These are phyloP conservation scores for Rallus limicola DNA, from an alignment of 2,113 vertebrate species.

Conservation along the genomic window DNA sequence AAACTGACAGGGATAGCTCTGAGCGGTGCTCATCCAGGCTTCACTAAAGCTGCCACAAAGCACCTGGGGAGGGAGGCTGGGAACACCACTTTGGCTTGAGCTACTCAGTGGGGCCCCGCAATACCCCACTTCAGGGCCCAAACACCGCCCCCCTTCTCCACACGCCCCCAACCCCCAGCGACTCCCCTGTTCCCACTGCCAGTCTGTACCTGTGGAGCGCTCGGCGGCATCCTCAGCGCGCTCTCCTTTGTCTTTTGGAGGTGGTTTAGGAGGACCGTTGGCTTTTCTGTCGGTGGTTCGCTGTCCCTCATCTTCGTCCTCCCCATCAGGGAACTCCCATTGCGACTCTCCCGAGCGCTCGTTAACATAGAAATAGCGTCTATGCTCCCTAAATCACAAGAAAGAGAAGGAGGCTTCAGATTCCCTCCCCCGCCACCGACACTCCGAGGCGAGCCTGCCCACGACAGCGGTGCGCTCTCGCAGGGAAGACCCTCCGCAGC, in stretches of 20 bases:
- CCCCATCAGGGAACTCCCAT: constrained; percentile 96
- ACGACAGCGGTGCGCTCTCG: constrained; percentile 77
- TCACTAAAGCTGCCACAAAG: background rate
- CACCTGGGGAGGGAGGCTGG: background rate
- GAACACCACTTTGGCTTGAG: accelerated
- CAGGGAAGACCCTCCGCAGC: constrained; percentile 77
- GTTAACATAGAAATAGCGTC: constrained; percentile 99
- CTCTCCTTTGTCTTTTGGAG: constrained; percentile 75
- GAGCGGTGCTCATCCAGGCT: background rate
- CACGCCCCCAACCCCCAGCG: accelerated
- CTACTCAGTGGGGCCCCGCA: accelerated
- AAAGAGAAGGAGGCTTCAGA: constrained; percentile 86
- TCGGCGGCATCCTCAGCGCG: constrained; percentile 36
- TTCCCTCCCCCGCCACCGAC: constrained; percentile 66
- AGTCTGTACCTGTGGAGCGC: constrained; percentile 64
- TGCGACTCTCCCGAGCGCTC: constrained; percentile 93
- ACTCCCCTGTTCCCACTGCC: accelerated
- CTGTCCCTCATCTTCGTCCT: constrained; percentile 82
- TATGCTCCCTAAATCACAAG: constrained; percentile 98
- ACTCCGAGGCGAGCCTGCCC: constrained; percentile 74
- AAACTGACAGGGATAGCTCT: background rate
- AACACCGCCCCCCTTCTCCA: too few relatives aligned
- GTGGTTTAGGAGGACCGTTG: constrained; percentile 71
- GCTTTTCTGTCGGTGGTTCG: constrained; percentile 65
- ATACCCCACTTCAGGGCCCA: accelerated